Base-by-base conservation (phyloP, 2,113 vertebrate genomes). In the Oncorhynchus tshawytscha region DNA sequence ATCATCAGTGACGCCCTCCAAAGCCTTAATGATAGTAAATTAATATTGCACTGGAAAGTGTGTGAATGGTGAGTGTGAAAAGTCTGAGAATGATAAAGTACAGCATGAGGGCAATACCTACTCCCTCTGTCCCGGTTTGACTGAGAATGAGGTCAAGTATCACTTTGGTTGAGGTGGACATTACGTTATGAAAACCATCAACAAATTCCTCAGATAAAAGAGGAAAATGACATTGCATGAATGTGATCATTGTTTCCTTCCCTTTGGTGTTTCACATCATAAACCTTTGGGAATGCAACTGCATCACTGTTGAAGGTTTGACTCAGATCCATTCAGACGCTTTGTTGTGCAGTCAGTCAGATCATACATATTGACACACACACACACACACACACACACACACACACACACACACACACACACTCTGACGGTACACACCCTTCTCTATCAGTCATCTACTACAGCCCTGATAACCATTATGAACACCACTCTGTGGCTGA, bases 191-290 rank as follows among this genome's bases (percentile, higher is more conserved):
- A 65, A 81, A 84, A 78, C 71, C 20, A 72, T 73, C 59, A 81
- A 79, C 45, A 89, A 89, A 91, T 87, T 89, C 84, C 76, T 84
- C 67, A 90, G 91, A 94, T 92, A 90, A 90, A 90, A 86, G 87
- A 86, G 84, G 86, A 92, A 92, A 92, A 92, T 91, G 90, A 90
- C 86, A 89, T 90, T 67, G 89, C 84, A 84, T 94, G 92, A 94
- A 93, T 93, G 93, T 88, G 84, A 91, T 92, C 88, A 91, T 92
- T 92, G 92, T 93, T 91, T 92, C 85, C 85, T 90, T 83, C 81
- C 83, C 88, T 91, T 91, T 91, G 91, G 89, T 90, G 92, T 93
- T 91, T 93, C 93, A 94, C 90, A 91, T 92, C 92, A 93, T 91
- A 92, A 92, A 92, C 31, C 89, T 86, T 81, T 70, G 48, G 92